A percentile compares a stretch with the other conserved stretches of the same genome.
Evolutionary conservation across 2,888 invertebrate genomes (phyloP).

Genomic region (Ichneumoninae sp.): DNA sequence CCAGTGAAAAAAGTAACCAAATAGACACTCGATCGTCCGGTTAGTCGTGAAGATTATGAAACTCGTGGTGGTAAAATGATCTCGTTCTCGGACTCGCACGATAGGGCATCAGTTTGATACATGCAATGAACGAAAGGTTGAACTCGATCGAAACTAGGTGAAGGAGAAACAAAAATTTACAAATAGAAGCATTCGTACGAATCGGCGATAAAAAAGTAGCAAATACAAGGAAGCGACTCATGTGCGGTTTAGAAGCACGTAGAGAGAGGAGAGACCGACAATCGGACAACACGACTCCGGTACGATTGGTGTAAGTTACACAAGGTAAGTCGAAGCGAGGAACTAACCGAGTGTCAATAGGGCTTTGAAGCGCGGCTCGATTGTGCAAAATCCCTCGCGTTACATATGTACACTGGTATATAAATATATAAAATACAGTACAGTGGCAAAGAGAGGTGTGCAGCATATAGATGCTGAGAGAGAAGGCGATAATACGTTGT

Average conservation of each 20-base stretch:
- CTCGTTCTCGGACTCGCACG: constrained; percentile 28
- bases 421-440: constrained; percentile 73
- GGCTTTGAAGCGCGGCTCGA: constrained; percentile 32
- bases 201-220: constrained; percentile 15
- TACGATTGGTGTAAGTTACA: constrained; percentile 36
- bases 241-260: constrained; percentile 29
- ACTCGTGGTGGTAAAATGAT: constrained; percentile 58
- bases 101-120: constrained; percentile 3
- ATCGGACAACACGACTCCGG: neutral
- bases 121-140: constrained; percentile 38
- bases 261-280: constrained; percentile 3
- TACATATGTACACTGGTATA: constrained; percentile 61
- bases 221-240: neutral
- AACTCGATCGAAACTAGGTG: constrained; percentile 39
- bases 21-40: constrained; percentile 18
- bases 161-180: constrained; percentile 11
- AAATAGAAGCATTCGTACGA: neutral
- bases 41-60: constrained; percentile 51
- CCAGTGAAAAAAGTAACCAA: neutral
- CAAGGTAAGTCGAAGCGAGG: constrained; percentile 26
- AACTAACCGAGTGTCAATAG: constrained; percentile 5
- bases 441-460: constrained; percentile 28
- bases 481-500: constrained; percentile 53
- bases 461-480: constrained; percentile 6
- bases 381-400: constrained; percentile 69